A percentile compares a stretch with the other conserved stretches of the same genome.
Evolutionary conservation across 1,140 invertebrate species (phyloP).

Genomic region (Formica exsecta): DNA sequence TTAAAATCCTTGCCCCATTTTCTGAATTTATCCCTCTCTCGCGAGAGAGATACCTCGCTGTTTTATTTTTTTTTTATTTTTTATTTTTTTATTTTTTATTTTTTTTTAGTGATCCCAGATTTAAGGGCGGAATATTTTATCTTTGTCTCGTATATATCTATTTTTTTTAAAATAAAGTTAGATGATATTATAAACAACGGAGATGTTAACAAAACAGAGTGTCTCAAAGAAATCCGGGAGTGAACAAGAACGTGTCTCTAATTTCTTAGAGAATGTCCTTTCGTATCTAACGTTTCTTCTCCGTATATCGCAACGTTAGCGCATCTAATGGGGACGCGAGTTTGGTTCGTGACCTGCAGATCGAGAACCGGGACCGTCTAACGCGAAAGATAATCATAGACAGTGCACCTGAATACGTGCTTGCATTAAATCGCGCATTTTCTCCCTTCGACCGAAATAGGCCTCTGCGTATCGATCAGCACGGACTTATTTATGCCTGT

Average conservation of each 20-base stretch:
- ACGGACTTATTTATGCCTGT: conserved; percentile 2
- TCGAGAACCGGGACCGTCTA: conserved; percentile 21
- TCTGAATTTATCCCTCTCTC: not conserved
- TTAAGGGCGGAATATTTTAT: not conserved
- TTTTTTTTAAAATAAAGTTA: not conserved
- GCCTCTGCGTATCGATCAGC: conserved; percentile 38
- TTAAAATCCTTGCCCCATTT: conserved; percentile 1
- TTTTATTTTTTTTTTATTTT: not conserved
- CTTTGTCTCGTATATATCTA: not conserved
- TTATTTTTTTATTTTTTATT: not conserved
- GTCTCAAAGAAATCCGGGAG: not conserved
- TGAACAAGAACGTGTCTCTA: not conserved
- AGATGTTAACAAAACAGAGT: not conserved
- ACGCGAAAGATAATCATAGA: conserved; percentile 45
- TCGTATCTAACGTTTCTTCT: not conserved
- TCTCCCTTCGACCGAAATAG: conserved; percentile 25
- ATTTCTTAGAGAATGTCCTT: not conserved
- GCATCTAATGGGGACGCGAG: conserved; percentile 49
- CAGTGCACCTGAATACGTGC: not conserved
- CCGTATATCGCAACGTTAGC: conserved; percentile 16
- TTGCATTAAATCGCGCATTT: conserved; percentile 34
- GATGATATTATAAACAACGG: too few relatives aligned
- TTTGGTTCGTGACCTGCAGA: conserved; percentile 47
- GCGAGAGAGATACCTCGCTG: not conserved
- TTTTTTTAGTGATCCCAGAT: not conserved